phyloP scores from a whole-genome alignment of 2,888 invertebrate genomes.

The Lycia hirtaria region DNA sequence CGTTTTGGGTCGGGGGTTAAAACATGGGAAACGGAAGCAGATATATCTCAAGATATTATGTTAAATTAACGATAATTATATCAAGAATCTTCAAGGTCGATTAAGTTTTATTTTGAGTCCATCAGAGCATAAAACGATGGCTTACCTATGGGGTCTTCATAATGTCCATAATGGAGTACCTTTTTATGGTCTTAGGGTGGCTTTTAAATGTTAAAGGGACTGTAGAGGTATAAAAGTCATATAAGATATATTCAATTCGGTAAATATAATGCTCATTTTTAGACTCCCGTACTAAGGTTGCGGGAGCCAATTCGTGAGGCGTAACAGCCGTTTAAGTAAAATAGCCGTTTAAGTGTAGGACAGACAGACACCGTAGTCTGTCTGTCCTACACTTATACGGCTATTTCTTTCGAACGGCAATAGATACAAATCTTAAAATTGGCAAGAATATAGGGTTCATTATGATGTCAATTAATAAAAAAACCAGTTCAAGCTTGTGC shows the following conservation, averaged over 20 bases:
- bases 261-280: background rate
- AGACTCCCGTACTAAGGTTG: too few relatives aligned
- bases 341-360: too few relatives aligned
- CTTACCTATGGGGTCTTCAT: slow-evolving; percentile 27
- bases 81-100: slow-evolving; percentile 47
- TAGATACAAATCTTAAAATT: too few relatives aligned
- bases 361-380: too few relatives aligned
- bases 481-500: too few relatives aligned
- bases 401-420: too few relatives aligned
- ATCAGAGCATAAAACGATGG: slow-evolving; percentile 46
- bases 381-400: too few relatives aligned
- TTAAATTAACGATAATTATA: slow-evolving; percentile 37
- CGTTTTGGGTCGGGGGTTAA: too few relatives aligned
- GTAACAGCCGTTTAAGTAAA: too few relatives aligned
- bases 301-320: too few relatives aligned
- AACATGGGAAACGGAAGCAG: slow-evolving; percentile 7
- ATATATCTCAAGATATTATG: slow-evolving; percentile 17
- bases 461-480: too few relatives aligned
- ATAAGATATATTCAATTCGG: slow-evolving; percentile 16
- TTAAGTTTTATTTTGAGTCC: slow-evolving; percentile 47
- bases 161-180: slow-evolving; percentile 33
- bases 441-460: too few relatives aligned
- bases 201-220: slow-evolving; percentile 23
- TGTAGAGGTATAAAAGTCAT: slow-evolving; percentile 13
- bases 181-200: slow-evolving; percentile 38